A percentile compares a stretch with the other conserved stretches of the same genome.
Conservation (phyloP, 2,888 invertebrate species). For the Cryptus armator region DNA sequence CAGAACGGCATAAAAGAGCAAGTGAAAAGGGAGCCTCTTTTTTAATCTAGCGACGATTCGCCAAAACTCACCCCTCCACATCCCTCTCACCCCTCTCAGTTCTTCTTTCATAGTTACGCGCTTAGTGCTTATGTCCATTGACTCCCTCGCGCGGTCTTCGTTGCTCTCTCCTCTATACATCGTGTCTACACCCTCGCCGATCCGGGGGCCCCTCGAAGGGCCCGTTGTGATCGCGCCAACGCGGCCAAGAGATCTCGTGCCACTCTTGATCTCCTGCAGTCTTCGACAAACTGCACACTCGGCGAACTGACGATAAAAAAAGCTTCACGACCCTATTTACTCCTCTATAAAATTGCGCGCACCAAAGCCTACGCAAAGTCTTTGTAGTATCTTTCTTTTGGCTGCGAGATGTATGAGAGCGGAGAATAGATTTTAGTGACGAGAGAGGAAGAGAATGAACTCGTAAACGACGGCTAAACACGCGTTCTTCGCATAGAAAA, state of each 20-base stretch:
- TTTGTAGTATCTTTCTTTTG: too few species aligned
- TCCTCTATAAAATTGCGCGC: constrained; percentile 22
- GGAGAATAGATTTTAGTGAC: too few species aligned
- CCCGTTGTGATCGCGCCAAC: too few species aligned
- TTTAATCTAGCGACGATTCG: constrained; percentile 85
- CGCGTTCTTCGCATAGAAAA: too few species aligned
- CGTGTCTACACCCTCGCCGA: constrained; percentile 61
- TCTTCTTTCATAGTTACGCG: constrained; percentile 83
- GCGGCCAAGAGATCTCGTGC: too few species aligned
- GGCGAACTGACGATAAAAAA: too few species aligned
- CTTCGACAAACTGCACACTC: too few species aligned
- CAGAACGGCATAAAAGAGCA: constrained; percentile 83
- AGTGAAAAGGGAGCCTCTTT: constrained; percentile 83
- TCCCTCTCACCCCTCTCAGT: constrained; percentile 71
- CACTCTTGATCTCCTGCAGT: too few species aligned
- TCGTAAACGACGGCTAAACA: too few species aligned
- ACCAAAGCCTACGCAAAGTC: constrained; percentile 27
- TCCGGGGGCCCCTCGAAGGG: constrained; percentile 18
- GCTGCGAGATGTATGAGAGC: too few species aligned
- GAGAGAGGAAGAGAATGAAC: too few species aligned
- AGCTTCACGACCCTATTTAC: neutral
- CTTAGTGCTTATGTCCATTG: constrained; percentile 81
- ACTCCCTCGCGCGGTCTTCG: constrained; percentile 71
- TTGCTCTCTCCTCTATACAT: constrained; percentile 56
- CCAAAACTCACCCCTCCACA: constrained; percentile 72